These are phyloP conservation scores for Hippopotamyrus pictus DNA, from an alignment of 2,797 vertebrate species.

Conservation along the genomic window DNA sequence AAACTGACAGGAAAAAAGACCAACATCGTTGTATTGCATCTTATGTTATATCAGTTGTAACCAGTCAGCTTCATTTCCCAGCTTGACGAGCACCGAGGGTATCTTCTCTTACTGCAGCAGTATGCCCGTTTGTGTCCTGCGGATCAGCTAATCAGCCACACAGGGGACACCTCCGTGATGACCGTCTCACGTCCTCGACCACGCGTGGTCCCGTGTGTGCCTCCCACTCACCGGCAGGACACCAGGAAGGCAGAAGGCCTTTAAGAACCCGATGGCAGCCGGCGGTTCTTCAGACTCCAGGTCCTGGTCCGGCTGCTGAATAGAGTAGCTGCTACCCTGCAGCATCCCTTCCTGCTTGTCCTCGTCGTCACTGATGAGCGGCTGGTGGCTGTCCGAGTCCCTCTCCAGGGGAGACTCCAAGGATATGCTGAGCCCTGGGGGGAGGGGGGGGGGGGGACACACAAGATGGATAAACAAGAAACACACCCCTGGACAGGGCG, in stretches of 20 bases:
- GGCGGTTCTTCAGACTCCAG: constrained; percentile 37
- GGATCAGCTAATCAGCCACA: not conserved
- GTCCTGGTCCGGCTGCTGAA: constrained; percentile 53
- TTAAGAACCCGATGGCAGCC: constrained; percentile 73
- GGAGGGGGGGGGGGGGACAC: not conserved
- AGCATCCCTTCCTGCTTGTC: constrained; percentile 57
- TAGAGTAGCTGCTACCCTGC: constrained; percentile 52
- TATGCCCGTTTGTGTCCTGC: not conserved
- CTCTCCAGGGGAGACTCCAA: constrained; percentile 59
- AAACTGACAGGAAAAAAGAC: not conserved
- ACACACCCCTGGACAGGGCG: not conserved
- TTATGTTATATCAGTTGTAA: not conserved
- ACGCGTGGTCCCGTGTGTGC: not conserved
- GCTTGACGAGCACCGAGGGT: not conserved
- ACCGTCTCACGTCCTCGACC: not conserved
- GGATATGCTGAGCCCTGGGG: constrained; percentile 68
- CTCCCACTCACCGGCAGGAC: constrained; percentile 75
- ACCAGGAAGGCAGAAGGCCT: constrained; percentile 89
- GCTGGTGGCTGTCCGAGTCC: constrained; percentile 76
- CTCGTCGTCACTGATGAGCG: constrained; percentile 75
- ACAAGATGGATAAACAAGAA: not conserved
- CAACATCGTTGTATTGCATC: not conserved
- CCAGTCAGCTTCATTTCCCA: not conserved
- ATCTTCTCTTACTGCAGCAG: not conserved
- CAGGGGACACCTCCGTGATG: not conserved